Conservation (phyloP, 2,113 vertebrate species). For the Psophia crepitans region DNA sequence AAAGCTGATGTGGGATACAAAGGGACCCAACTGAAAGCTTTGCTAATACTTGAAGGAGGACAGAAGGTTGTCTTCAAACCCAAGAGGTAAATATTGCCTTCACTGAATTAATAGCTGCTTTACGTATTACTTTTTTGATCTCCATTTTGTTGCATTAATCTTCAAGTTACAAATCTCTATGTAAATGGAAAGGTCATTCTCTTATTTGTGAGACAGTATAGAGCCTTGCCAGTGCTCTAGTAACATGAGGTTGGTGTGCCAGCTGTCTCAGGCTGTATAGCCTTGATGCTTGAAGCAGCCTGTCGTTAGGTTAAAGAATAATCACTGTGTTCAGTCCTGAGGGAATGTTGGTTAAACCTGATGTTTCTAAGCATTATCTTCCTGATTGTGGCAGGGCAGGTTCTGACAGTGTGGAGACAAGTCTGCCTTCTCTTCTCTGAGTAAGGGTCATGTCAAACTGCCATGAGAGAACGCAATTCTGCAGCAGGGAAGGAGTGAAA, state of each 20-base stretch:
- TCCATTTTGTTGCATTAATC: fast-evolving
- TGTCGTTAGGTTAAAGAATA: not conserved
- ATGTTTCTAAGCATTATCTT: not conserved
- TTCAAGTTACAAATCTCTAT: not conserved
- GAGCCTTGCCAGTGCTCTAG: not conserved
- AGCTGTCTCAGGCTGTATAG: not conserved
- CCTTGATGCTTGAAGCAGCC: not conserved
- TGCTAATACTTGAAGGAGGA: slow-evolving; percentile 93
- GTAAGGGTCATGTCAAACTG: not conserved
- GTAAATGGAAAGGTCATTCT: not conserved
- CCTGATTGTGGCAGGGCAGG: not conserved
- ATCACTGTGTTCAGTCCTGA: not conserved
- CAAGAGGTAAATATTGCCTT: slow-evolving; percentile 81
- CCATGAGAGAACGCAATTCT: not conserved
- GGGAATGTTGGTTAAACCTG: not conserved
- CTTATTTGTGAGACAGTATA: not conserved
- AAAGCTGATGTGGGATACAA: slow-evolving; percentile 96
- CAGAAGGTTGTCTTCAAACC: slow-evolving; percentile 99
- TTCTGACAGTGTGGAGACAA: not conserved
- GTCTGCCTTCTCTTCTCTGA: not conserved
- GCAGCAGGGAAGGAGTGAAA: not conserved
- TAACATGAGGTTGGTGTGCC: not conserved
- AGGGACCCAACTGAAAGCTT: slow-evolving; percentile 94
- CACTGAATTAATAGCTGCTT: not conserved
- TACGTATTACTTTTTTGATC: not conserved